These are phyloP conservation scores for Pipistrellus nathusii DNA, from an alignment of 2,797 vertebrate genomes.

Conservation along the genomic window DNA sequence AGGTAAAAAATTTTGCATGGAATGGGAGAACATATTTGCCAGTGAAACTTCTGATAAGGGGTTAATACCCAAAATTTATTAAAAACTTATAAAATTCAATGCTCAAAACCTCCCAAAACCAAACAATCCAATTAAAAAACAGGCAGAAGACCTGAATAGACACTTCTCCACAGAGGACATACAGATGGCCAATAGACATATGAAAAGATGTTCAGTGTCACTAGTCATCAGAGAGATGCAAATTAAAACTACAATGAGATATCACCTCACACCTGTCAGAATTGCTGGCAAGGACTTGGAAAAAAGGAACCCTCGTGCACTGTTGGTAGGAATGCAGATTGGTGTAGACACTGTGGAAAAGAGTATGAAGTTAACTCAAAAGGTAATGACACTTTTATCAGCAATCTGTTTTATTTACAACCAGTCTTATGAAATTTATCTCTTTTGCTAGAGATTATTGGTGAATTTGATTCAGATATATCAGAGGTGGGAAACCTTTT, in stretches of 20 bases:
- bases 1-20: neutral
- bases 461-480: constrained; percentile 17
- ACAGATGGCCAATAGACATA: neutral
- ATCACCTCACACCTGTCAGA: neutral
- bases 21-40: neutral
- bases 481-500: too few relatives aligned
- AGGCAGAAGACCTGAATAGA: neutral
- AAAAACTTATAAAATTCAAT: neutral
- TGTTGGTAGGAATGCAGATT: neutral
- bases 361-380: neutral
- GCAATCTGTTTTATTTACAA: constrained; percentile 22
- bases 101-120: neutral
- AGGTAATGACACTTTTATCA: neutral
- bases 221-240: neutral
- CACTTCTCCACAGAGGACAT: neutral
- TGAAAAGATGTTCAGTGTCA: neutral
- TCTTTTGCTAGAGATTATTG: neutral
- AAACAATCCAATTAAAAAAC: neutral
- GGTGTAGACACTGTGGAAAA: neutral
- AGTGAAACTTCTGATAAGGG: neutral
- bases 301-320: neutral
- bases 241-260: neutral
- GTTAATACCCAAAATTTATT: neutral
- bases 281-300: neutral
- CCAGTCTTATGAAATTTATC: neutral